These are phyloP conservation scores for Galago senegalensis DNA, from an alignment of 2,797 vertebrate species.

Conservation along the genomic window DNA sequence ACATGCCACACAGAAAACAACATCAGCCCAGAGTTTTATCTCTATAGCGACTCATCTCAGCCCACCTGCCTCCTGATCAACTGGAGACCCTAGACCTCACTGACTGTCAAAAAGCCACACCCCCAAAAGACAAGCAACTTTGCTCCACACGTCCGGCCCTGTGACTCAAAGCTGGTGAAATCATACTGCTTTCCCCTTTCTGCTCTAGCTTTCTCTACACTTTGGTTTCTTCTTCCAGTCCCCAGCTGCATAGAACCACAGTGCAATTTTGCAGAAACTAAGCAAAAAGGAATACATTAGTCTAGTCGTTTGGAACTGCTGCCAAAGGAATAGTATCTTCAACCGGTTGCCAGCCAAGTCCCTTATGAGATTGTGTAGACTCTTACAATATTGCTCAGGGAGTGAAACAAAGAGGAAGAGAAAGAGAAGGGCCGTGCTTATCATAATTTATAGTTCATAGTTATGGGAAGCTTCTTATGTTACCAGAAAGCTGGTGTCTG, in stretches of 20 bases:
- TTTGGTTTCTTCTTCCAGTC: conserved; percentile 75
- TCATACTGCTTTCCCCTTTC: conserved; percentile 51
- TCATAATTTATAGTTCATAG: conserved; percentile 80
- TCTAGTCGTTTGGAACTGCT: conserved; percentile 83
- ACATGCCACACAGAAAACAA: conserved; percentile 47
- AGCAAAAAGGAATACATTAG: conserved; percentile 87
- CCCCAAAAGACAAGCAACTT: background rate
- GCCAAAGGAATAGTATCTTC: conserved; percentile 88
- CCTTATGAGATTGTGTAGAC: conserved; percentile 84
- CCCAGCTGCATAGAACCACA: conserved; percentile 82
- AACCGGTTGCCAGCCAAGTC: conserved; percentile 85
- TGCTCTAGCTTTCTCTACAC: conserved; percentile 73
- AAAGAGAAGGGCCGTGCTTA: conserved; percentile 81
- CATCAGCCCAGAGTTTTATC: conserved; percentile 49
- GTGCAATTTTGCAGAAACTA: conserved; percentile 87
- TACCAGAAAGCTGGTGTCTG: conserved; percentile 86
- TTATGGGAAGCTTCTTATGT: conserved; percentile 86
- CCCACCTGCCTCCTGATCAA: conserved; percentile 40
- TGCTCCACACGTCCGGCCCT: background rate
- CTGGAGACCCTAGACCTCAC: conserved; percentile 41
- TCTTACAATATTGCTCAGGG: conserved; percentile 81
- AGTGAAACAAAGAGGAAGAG: conserved; percentile 86
- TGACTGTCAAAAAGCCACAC: conserved; percentile 54
- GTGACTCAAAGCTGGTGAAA: conserved; percentile 68
- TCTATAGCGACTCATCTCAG: conserved; percentile 22